These are phyloP conservation scores for Leptarthrus brevirostris DNA, from an alignment of 2,888 invertebrate species.

Conservation along the genomic window DNA sequence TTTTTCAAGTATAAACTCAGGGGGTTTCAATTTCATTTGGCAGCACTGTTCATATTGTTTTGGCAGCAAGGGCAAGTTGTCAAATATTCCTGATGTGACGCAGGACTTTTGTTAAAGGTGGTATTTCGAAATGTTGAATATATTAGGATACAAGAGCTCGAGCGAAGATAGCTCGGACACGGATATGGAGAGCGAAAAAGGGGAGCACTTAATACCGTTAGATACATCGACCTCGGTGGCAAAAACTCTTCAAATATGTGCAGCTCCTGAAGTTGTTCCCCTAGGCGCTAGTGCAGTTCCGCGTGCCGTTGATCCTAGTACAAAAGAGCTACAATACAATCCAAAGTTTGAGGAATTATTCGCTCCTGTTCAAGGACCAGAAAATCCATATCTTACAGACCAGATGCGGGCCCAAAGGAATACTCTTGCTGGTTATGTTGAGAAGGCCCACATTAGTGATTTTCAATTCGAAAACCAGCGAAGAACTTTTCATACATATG, in stretches of 20 bases:
- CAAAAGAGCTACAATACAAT: slow-evolving; percentile 88
- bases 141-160: slow-evolving; percentile 45
- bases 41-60: no score
- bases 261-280: slow-evolving; percentile 86
- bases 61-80: no score
- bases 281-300: slow-evolving; percentile 78
- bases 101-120: no score
- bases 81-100: no score
- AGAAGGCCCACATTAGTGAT: slow-evolving; percentile 93
- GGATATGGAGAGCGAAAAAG: slow-evolving; percentile 66
- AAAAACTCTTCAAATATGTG: slow-evolving; percentile 77
- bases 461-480: slow-evolving; percentile 98
- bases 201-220: slow-evolving; percentile 71
- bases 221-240: slow-evolving; percentile 71
- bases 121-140: slow-evolving; percentile 44
- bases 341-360: slow-evolving; percentile 95
- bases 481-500: slow-evolving; percentile 92
- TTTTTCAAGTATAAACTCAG: no score
- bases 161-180: slow-evolving; percentile 66
- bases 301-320: slow-evolving; percentile 79
- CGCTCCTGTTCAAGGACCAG: slow-evolving; percentile 91
- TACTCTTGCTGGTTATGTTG: slow-evolving; percentile 93
- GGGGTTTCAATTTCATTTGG: no score
- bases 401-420: slow-evolving; percentile 90
- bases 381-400: slow-evolving; percentile 91